Evolutionary conservation across 2,113 vertebrate genomes (phyloP), one percentile per base, ranked within the genome.

Genomic region (Rafetus swinhoei): DNA sequence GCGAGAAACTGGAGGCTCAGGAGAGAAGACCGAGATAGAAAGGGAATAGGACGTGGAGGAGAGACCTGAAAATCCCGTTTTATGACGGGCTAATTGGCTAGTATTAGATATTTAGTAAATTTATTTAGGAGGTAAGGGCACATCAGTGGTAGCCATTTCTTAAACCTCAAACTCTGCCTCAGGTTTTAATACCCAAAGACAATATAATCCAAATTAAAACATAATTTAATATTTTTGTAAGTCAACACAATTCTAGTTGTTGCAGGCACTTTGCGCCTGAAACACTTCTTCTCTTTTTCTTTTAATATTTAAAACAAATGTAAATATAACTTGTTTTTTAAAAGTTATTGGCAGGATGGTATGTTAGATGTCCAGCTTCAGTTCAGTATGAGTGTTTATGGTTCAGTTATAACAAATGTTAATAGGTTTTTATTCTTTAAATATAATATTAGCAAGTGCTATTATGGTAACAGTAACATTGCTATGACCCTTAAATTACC

Each of bases 171-270:
- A 52, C 93, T 92, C 84, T 91, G 79, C 29, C 84, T 69, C 9
- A 32, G 90, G 93, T 95, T 89, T 88, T 89, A 94, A 91, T 94
- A 96, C 86, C 91, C 90, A 96, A 97, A 98, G 95, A 93, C 87
- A 97, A 95, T 95, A 93, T 57, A 95, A 89, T 84, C 19, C 25
- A 35, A 82, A 82, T 81, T 96, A 85, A 76, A 15, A 12, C 94
- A 86, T 96, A 74, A 93, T 32, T 91, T 88, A 85, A 69, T 85
- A 32, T 21, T 79, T 29, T 52, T 65, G 52, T 84, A 91, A 95
- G 88, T 56, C 91, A 96, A 50, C 82, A 92, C 19, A 2, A 90
- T 74, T 97, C 95, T 35, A 95, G 45, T 83, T 87, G 94, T 35
- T 59, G 45, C 45, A 85, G 24, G 94, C 14, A 74, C 83, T 88